These are phyloP conservation scores for Campodea augens DNA, from an alignment of 1,140 invertebrate species.

Conservation along the genomic window DNA sequence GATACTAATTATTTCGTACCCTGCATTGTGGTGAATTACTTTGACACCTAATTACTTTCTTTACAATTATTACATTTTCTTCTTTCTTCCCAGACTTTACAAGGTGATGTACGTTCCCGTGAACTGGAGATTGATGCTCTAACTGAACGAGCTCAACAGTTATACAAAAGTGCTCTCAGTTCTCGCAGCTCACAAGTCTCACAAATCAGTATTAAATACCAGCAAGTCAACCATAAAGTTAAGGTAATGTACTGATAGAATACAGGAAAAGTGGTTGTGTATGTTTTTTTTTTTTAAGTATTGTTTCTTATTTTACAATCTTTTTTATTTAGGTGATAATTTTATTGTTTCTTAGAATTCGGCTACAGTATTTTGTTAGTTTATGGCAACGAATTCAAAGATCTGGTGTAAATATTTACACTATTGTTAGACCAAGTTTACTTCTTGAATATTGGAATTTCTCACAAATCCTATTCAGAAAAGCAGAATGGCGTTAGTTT, in stretches of 20 bases:
- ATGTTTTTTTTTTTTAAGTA: not conserved
- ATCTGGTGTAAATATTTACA: too few species aligned
- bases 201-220: slow-evolving; percentile 75
- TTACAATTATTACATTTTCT: slow-evolving; percentile 9
- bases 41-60: too few species aligned
- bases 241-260: slow-evolving; percentile 41
- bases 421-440: too few species aligned
- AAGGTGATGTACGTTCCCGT: slow-evolving; percentile 74
- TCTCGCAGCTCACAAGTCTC: slow-evolving; percentile 53
- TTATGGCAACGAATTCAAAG: too few species aligned
- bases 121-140: slow-evolving; percentile 84
- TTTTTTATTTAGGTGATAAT: not conserved
- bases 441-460: too few species aligned
- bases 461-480: too few species aligned
- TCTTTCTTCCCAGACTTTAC: slow-evolving; percentile 34
- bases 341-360: too few species aligned
- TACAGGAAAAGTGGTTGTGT: not conserved
- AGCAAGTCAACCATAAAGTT: slow-evolving; percentile 69
- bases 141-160: slow-evolving; percentile 68
- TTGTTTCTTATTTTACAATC: not conserved
- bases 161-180: slow-evolving; percentile 43
- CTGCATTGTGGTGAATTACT: too few species aligned
- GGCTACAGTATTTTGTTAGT: too few species aligned
- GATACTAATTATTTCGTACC: too few species aligned
- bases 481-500: too few species aligned